phyloP scores from a whole-genome alignment of 2,888 invertebrate genomes.

The Clitarchus hookeri region DNA sequence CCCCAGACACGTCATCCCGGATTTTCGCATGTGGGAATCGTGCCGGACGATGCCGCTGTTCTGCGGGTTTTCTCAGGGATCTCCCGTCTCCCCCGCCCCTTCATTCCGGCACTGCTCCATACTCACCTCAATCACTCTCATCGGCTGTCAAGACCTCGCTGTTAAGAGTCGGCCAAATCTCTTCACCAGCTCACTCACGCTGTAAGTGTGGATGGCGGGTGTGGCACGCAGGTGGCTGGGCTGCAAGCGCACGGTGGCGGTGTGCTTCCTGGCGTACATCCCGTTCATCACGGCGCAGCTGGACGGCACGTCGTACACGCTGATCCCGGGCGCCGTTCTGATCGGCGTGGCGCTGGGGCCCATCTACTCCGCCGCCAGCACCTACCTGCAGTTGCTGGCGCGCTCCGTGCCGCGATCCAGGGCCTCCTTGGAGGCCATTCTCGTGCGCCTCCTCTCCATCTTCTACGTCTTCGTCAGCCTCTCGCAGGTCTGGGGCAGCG shows the following conservation, averaged over 20 bases:
- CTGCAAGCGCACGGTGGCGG: conserved; percentile 69
- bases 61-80: too few relatives aligned
- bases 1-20: too few relatives aligned
- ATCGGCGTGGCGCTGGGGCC: conserved; percentile 69
- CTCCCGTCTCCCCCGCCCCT: too few relatives aligned
- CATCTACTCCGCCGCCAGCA: conserved; percentile 32
- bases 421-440: neutral
- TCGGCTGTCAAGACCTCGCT: too few relatives aligned
- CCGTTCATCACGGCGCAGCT: conserved; percentile 72
- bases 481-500: conserved; percentile 22
- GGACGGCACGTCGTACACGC: conserved; percentile 65
- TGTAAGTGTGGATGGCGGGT: conserved; percentile 42
- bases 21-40: too few relatives aligned
- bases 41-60: too few relatives aligned
- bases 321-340: conserved; percentile 65
- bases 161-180: too few relatives aligned
- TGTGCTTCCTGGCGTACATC: conserved; percentile 68
- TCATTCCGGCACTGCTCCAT: too few relatives aligned
- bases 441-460: neutral
- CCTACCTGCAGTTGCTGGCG: conserved; percentile 19
- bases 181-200: too few relatives aligned
- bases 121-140: too few relatives aligned
- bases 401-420: neutral
- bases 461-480: conserved; percentile 18
- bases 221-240: conserved; percentile 62